These are phyloP conservation scores for Pteropus alecto DNA, from an alignment of 2,113 vertebrate species.

Conservation along the genomic window DNA sequence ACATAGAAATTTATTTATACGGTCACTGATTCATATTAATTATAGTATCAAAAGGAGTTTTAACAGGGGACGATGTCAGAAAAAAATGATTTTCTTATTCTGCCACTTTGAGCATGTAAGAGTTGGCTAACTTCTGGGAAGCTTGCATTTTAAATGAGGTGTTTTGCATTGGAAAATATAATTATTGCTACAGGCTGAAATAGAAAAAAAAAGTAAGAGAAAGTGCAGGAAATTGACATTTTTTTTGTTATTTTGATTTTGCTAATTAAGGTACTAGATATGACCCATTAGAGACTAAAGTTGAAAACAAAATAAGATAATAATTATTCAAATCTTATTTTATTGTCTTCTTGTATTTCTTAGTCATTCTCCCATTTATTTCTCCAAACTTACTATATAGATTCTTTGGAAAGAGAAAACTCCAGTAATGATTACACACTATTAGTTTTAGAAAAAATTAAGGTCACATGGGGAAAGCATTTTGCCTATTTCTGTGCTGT, in stretches of 20 bases:
- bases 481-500: slow-evolving; percentile 77
- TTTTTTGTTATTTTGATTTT: slow-evolving; percentile 80
- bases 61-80: background rate
- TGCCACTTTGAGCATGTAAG: slow-evolving; percentile 71
- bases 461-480: slow-evolving; percentile 65
- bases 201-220: slow-evolving; percentile 52
- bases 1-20: slow-evolving; percentile 75
- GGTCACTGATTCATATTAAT: slow-evolving; percentile 42
- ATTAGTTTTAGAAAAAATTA: slow-evolving; percentile 72
- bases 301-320: slow-evolving; percentile 80
- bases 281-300: slow-evolving; percentile 75
- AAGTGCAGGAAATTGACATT: slow-evolving; percentile 71
- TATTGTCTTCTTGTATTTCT: slow-evolving; percentile 54
- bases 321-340: slow-evolving; percentile 75
- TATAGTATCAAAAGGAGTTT: slow-evolving; percentile 35
- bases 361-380: slow-evolving; percentile 8
- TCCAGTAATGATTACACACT: background rate
- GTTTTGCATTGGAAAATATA: slow-evolving; percentile 82
- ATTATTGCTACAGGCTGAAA: slow-evolving; percentile 81
- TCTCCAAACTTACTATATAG: background rate
- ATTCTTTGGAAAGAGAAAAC: slow-evolving; percentile 50
- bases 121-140: slow-evolving; percentile 79
- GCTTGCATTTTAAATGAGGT: slow-evolving; percentile 77
- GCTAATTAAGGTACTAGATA: slow-evolving; percentile 78
- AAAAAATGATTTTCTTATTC: slow-evolving; percentile 62